Percentiles rank a stretch among this genome's conserved stretches.
Evolutionary conservation across 1,140 invertebrate genomes (phyloP).

Genomic region (Grapholita molesta): DNA sequence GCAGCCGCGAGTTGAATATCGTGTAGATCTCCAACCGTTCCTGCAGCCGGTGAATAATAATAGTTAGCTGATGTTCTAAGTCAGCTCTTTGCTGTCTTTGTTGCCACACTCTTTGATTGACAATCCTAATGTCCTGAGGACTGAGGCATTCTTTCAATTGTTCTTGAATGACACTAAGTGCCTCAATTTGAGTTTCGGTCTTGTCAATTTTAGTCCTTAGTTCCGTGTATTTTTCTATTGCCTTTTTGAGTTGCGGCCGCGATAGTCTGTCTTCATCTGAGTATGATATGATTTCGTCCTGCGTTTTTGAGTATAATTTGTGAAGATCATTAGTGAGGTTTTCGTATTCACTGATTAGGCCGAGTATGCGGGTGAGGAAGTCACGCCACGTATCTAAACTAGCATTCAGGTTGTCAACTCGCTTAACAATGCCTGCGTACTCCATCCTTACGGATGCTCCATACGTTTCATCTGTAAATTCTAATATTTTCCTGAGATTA

Average conservation of each 20-base stretch:
- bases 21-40: constrained; percentile 86
- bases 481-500: constrained; percentile 84
- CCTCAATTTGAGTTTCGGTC: constrained; percentile 81
- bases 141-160: constrained; percentile 91
- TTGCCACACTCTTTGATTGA: constrained; percentile 87
- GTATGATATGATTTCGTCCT: constrained; percentile 77
- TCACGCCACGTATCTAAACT: constrained; percentile 90
- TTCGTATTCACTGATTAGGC: constrained; percentile 81
- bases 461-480: constrained; percentile 86
- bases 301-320: constrained; percentile 79
- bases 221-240: constrained; percentile 80
- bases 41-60: constrained; percentile 85
- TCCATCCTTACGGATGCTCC: constrained; percentile 89
- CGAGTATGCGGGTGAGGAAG: constrained; percentile 82
- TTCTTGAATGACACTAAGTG: constrained; percentile 85
- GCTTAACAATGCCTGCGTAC: constrained; percentile 85
- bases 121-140: constrained; percentile 90
- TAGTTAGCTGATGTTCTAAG: constrained; percentile 86
- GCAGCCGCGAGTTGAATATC: constrained; percentile 84
- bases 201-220: constrained; percentile 79
- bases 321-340: constrained; percentile 79
- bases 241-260: constrained; percentile 74
- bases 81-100: constrained; percentile 88
- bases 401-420: constrained; percentile 87
- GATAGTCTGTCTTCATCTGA: constrained; percentile 62